Evolutionary conservation across 1,140 invertebrate genomes (phyloP), one percentile per base, ranked within the genome.

Genomic region (Caerostris extrusa): DNA sequence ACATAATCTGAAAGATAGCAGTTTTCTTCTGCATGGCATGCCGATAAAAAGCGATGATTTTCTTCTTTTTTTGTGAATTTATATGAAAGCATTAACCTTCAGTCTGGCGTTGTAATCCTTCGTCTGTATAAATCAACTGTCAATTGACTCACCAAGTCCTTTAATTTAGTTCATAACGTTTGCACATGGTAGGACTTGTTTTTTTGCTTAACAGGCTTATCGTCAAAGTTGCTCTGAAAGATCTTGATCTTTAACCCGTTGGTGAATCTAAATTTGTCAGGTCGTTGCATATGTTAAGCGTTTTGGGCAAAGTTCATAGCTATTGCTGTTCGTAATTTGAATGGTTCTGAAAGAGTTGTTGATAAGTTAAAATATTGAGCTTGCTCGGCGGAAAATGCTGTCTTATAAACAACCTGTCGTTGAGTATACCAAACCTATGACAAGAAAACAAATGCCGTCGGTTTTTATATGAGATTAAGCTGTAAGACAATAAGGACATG

Each of bases 71-170:
- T 77, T 53, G 50, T 77, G 71, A 77, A 77, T 77, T 77, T 77
- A 77, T 77, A 77, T 77, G 7, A 77, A 34, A 77, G 71, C 71
- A 77, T 77, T 77, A 77, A 77, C 71, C 71, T 77, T 77, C 19
- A 50, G 6, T 34, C 19, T 12, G 50, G 7, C 8, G 3, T 12
- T 12, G 71, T 77, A 77, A 77, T 77, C 71, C 71, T 77, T n/a
- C 71, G 53, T 77, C 34, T 34, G 50, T 77, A 77, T 77, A 77
- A 77, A 77, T 77, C 50, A 77, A 50, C 71, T 53, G 71, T 77
- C 71, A 77, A 77, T 77, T 53, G 71, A 77, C 71, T 77, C 71
- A 77, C 50, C 71, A 77, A 77, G 71, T 77, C 34, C 53, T 77
- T 50, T 50, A 77, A 77, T 50, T 77, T 34, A 50, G 34, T 53